Evolutionary conservation across 64 coral and sea anemone species (phyloP).

Genomic region (Montipora efflorescens): DNA sequence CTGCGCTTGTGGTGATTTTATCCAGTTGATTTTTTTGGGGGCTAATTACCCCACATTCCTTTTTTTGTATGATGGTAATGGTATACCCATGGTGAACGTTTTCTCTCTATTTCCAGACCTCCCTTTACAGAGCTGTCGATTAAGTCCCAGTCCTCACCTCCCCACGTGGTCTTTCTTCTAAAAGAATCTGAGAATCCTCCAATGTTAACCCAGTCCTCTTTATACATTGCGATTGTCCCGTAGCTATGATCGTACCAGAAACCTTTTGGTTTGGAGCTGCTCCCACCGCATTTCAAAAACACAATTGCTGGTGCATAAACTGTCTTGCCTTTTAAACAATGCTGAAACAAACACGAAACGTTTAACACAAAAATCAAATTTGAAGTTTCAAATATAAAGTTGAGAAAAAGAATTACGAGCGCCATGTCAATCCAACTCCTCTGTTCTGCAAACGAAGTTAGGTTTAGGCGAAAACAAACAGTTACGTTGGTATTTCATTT

Average conservation of each 20-base stretch:
- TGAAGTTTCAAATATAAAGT: too few relatives aligned
- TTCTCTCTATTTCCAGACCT: neutral
- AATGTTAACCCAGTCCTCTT: constrained; percentile 39
- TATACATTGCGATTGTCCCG: constrained; percentile 50
- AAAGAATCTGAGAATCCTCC: constrained; percentile 25
- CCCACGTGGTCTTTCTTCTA: constrained; percentile 2
- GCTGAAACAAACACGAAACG: too few relatives aligned
- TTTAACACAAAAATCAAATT: too few relatives aligned
- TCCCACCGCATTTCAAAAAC: neutral
- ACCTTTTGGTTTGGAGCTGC: neutral
- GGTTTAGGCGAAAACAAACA: too few relatives aligned
- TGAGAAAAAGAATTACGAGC: too few relatives aligned
- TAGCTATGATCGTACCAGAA: neutral
- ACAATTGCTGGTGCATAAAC: neutral
- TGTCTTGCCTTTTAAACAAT: too few relatives aligned
- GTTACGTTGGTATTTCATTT: too few relatives aligned
- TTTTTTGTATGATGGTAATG: neutral
- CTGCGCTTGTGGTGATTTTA: too few relatives aligned
- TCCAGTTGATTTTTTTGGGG: too few relatives aligned
- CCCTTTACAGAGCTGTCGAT: constrained; percentile 10
- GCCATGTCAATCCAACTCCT: too few relatives aligned
- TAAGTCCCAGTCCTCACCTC: constrained; percentile 46
- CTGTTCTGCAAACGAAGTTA: too few relatives aligned
- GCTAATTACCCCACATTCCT: constrained; percentile 22
- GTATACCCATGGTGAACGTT: constrained; percentile 19